Conservation (phyloP, 2,888 invertebrate species). For the Lasioglossum figueresi region DNA sequence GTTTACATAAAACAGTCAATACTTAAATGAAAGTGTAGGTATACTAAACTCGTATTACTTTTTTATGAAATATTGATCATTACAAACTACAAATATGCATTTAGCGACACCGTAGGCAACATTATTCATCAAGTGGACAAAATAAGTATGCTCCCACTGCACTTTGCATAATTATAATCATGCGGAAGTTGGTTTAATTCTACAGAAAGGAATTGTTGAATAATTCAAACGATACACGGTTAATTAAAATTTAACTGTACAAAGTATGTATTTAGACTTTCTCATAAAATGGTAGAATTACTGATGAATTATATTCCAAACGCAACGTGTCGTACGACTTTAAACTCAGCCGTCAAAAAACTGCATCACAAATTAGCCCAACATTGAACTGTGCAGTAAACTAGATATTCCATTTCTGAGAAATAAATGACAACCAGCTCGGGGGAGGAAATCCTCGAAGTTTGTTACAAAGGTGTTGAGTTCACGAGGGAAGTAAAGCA, state of each 20-base stretch:
- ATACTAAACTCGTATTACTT: too few species aligned
- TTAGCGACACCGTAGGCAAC: neutral
- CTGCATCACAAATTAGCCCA: neutral
- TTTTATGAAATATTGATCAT: too few species aligned
- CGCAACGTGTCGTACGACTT: neutral
- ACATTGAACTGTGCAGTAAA: neutral
- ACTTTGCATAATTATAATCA: neutral
- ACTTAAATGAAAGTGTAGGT: too few species aligned
- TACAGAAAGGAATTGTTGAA: neutral
- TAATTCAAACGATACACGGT: neutral
- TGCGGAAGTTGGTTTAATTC: neutral
- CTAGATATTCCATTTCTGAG: neutral
- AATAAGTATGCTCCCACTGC: neutral
- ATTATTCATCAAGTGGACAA: neutral
- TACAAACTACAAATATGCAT: too few species aligned
- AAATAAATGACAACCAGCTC: neutral
- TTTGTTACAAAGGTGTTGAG: neutral
- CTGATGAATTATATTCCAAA: neutral
- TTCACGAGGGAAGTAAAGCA: slow-evolving; percentile 4
- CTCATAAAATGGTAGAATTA: neutral
- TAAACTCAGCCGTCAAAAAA: neutral
- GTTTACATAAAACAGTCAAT: too few species aligned
- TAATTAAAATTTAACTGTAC: neutral
- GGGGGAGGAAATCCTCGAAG: neutral
- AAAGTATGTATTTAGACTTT: neutral